Conservation (phyloP, 1,140 invertebrate genomes). For the Manduca sexta region DNA sequence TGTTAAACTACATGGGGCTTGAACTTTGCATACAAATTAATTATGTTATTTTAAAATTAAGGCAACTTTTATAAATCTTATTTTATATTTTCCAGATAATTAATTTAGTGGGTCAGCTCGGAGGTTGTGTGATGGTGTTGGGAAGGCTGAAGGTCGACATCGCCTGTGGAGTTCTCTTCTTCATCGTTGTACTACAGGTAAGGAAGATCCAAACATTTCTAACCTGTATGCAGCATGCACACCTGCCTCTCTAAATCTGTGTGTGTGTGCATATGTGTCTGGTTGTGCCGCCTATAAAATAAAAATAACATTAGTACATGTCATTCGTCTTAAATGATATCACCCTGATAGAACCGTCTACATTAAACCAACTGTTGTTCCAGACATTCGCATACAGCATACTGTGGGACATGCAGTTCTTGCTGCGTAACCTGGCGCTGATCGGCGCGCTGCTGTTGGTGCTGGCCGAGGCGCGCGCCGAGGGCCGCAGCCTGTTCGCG, state of each 20-base stretch:
- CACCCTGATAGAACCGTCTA: too few relatives aligned
- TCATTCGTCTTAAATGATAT: too few relatives aligned
- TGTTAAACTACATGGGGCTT: too few relatives aligned
- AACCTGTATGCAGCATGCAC: too few relatives aligned
- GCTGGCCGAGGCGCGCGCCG: slow-evolving; percentile 93
- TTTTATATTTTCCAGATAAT: slow-evolving; percentile 74
- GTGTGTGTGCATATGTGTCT: too few relatives aligned
- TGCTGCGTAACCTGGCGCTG: slow-evolving; percentile 95
- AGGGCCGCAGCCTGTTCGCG: slow-evolving; percentile 95
- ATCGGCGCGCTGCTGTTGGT: slow-evolving; percentile 96
- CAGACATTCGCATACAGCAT: slow-evolving; percentile 98
- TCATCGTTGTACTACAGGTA: slow-evolving; percentile 96
- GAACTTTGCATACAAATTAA: too few relatives aligned
- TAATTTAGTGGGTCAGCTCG: slow-evolving; percentile 96
- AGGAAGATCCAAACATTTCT: neutral
- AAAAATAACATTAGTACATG: too few relatives aligned
- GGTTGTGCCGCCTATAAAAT: too few relatives aligned
- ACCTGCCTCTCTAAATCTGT: too few relatives aligned
- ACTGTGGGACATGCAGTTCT: slow-evolving; percentile 97
- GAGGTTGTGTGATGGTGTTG: slow-evolving; percentile 96
- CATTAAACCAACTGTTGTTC: too few relatives aligned
- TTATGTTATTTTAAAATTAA: too few relatives aligned
- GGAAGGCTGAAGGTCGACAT: slow-evolving; percentile 93
- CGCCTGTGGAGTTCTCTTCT: slow-evolving; percentile 95
- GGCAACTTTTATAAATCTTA: too few relatives aligned